These are phyloP conservation scores for Paedocypris micromegethes DNA, from an alignment of 2,797 vertebrate species.

Conservation along the genomic window DNA sequence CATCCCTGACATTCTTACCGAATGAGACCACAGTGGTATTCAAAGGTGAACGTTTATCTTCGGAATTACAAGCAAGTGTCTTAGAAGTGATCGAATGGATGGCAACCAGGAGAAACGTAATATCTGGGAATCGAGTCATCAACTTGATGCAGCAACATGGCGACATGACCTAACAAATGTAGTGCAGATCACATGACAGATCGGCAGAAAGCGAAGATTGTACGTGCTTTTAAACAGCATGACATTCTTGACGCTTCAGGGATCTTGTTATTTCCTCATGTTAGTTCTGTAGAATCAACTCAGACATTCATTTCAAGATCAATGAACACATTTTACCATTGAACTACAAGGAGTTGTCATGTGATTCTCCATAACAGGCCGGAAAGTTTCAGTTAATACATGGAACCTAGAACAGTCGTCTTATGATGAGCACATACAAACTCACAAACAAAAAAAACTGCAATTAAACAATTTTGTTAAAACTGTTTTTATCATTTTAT, in stretches of 20 bases:
- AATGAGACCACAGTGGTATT: constrained; percentile 1
- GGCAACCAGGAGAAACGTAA: not conserved
- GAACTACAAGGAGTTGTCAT: not conserved
- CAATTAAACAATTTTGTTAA: too few relatives aligned
- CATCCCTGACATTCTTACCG: constrained; percentile 11
- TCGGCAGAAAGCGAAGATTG: not conserved
- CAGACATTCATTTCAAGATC: constrained; percentile 6
- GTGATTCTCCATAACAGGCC: not conserved
- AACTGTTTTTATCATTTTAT: too few relatives aligned
- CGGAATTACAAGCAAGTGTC: constrained; percentile 1
- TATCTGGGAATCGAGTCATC: constrained; percentile 2
- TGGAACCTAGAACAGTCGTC: too few relatives aligned
- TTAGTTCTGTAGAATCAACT: not conserved
- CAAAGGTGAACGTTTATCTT: constrained; percentile 9
- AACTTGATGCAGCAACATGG: not conserved
- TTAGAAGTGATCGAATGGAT: not conserved
- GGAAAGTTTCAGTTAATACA: too few relatives aligned
- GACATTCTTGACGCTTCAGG: not conserved
- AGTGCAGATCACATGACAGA: constrained; percentile 1
- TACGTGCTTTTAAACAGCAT: not conserved
- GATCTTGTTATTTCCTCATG: not conserved
- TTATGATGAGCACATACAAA: too few relatives aligned
- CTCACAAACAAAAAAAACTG: too few relatives aligned
- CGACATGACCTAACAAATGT: constrained; percentile 8
- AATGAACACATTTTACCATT: constrained; percentile 5